A percentile compares a stretch with the other conserved stretches of the same genome.
phyloP scores from a whole-genome alignment of 2,888 invertebrate genomes.

The Pemphredon lugubris region DNA sequence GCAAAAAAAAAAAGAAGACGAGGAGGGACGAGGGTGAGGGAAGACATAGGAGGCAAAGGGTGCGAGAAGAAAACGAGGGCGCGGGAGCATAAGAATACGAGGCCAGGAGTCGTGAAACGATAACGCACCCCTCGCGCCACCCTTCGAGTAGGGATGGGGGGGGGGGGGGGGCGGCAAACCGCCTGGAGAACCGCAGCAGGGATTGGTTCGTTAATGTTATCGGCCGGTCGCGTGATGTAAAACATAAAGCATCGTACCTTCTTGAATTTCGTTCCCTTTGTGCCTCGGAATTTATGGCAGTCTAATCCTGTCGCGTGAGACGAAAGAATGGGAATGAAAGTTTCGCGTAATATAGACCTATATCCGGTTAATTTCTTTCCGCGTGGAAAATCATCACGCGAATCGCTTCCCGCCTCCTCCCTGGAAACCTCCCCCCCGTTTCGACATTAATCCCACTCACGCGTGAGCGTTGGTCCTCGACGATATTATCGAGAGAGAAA shows the following conservation, averaged over 20 bases:
- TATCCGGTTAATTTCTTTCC: conserved; percentile 30
- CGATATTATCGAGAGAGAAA: neutral
- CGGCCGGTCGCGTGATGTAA: conserved; percentile 72
- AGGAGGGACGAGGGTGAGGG: neutral
- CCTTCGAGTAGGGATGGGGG: no score
- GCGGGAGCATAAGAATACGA: conserved; percentile 14
- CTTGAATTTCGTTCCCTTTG: conserved; percentile 65
- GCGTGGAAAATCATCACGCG: conserved; percentile 38
- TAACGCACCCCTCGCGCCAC: conserved; percentile 49
- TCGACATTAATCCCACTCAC: no score
- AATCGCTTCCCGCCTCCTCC: neutral
- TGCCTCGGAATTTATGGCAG: conserved; percentile 53
- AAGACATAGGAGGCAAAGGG: neutral
- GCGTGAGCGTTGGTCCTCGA: no score
- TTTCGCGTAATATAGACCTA: conserved; percentile 18
- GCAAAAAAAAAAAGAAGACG: neutral
- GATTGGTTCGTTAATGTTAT: conserved; percentile 74
- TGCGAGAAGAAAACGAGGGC: neutral
- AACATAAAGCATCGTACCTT: conserved; percentile 68
- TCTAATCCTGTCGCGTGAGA: conserved; percentile 59
- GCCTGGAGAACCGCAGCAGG: conserved; percentile 45
- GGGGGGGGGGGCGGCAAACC: no score
- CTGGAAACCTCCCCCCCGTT: neutral
- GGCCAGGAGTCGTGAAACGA: conserved; percentile 41
- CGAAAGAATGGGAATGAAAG: conserved; percentile 31